Conservation (phyloP, 92 coral and sea anemone species). For the Muricea muricata region DNA sequence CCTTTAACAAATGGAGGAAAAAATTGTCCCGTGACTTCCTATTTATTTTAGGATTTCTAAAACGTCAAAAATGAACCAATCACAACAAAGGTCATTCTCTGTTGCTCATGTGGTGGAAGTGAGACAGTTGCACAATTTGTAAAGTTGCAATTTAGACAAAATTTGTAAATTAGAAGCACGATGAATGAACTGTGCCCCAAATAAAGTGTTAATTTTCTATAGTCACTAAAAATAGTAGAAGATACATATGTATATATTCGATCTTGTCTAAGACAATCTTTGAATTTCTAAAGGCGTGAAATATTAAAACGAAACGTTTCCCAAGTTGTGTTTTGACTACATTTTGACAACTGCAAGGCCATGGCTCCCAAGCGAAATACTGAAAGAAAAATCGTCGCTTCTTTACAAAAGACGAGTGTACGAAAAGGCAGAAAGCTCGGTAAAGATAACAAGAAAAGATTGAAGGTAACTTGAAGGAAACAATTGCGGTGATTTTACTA, state of each 20-base stretch:
- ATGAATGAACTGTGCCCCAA: background rate
- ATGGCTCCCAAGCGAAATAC: constrained; percentile 35
- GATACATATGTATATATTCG: too few relatives aligned
- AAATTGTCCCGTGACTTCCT: background rate
- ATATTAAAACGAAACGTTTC: background rate
- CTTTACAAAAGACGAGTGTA: background rate
- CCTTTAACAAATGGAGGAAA: too few relatives aligned
- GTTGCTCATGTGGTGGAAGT: background rate
- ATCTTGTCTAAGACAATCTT: background rate
- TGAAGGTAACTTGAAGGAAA: constrained; percentile 3
- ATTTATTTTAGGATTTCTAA: background rate
- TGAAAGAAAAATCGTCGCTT: background rate
- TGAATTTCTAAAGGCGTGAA: too few relatives aligned
- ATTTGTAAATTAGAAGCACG: background rate
- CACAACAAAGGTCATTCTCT: background rate
- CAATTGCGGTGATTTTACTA: too few relatives aligned
- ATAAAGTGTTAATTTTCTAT: background rate
- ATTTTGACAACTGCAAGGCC: background rate
- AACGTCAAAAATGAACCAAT: background rate
- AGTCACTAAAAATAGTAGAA: background rate
- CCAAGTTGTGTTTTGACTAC: background rate
- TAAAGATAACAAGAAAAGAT: background rate
- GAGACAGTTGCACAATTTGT: constrained; percentile 12
- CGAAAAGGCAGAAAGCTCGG: constrained; percentile 17
- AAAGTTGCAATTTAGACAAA: constrained; percentile 19